Evolutionary conservation across 2,113 vertebrate genomes (phyloP).

Genomic region (Fregetta grallaria): DNA sequence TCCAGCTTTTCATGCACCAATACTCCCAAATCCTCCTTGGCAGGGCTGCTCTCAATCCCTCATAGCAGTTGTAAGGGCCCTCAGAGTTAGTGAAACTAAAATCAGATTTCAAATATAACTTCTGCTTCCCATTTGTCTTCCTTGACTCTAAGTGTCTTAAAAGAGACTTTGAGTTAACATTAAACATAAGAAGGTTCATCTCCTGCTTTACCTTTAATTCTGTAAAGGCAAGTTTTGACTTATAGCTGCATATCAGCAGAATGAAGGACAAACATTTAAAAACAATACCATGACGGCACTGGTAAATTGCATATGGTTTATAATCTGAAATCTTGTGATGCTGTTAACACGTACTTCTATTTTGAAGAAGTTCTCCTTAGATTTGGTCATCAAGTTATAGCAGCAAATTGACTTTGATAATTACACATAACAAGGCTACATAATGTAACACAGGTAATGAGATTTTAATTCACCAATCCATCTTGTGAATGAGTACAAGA

Average conservation of each 20-base stretch:
- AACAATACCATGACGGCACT: background rate
- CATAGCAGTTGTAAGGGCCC: rapidly evolving
- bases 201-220: background rate
- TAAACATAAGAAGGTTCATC: background rate
- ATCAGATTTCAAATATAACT: background rate
- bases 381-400: background rate
- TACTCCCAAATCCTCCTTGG: too few relatives aligned
- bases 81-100: background rate
- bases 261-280: background rate
- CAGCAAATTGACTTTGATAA: constrained; percentile 56
- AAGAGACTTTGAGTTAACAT: background rate
- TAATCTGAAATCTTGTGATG: background rate
- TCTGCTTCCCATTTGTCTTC: background rate
- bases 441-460: constrained; percentile 30
- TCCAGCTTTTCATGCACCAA: too few relatives aligned
- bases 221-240: background rate
- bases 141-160: background rate
- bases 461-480: constrained; percentile 57
- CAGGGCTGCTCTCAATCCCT: background rate
- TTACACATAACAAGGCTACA: constrained; percentile 32
- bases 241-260: background rate
- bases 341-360: background rate
- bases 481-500: constrained; percentile 23
- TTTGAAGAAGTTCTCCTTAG: background rate
- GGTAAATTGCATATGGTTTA: background rate